Evolutionary conservation across 2,888 invertebrate genomes (phyloP), one percentile per base, ranked within the genome.

Genomic region (Escarpia spicata): DNA sequence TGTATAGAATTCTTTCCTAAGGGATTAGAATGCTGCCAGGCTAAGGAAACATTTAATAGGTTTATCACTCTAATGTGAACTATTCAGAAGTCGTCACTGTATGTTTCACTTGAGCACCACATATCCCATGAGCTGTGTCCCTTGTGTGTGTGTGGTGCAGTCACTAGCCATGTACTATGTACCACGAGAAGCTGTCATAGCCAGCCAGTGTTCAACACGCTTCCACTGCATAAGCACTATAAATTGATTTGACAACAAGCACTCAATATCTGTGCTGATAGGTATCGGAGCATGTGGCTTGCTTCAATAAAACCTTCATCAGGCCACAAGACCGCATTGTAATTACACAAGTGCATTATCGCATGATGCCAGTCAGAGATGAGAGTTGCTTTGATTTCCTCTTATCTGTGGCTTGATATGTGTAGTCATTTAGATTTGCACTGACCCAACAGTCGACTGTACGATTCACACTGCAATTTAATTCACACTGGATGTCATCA

Each of bases 231-330:
- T 26, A 75, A 75, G 75, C 75, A 19, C 19, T 75, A 26, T 19
- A 75, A 75, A 75, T 75, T 75, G 75, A 75, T 75, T 75, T 75
- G 75, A 75, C n/a, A 26, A 75, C 75, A 26, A 75, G 75, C 75
- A 75, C 75, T 75, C 75, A 75, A 75, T 75, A 19, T 75, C 26
- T 19, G 75, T 75, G 75, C 19, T 75, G 75, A 75, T 75, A 75
- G 75, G 75, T 75, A 75, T 75, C 75, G 6, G 75, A 26, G 75
- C 75, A 75, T 75, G 75, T 75, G 75, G 26, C 75, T 75, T 75
- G 75, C 75, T 75, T 75, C 75, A 75, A 75, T 75, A 75, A 19
- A 75, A 75, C 75, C 75, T 75, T 75, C 75, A 75, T 75, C 75
- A 75, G n/a, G 26, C 19, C 75, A 75, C 26, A 26, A 75, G 75